A percentile compares a stretch with the other conserved stretches of the same genome.
Conservation (phyloP, 2,888 invertebrate species). For the Diarsia mendica region DNA sequence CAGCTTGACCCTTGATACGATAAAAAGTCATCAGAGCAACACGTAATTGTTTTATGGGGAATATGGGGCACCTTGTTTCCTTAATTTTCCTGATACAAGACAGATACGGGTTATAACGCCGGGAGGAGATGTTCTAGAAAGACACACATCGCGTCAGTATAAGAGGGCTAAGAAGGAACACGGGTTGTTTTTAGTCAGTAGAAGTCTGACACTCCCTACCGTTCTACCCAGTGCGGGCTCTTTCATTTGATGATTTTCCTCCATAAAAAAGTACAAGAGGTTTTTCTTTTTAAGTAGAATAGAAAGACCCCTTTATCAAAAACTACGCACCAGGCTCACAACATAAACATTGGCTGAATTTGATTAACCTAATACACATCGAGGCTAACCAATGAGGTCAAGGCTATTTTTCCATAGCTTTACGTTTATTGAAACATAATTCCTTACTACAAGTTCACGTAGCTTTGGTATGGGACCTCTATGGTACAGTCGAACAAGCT, state of each 20-base stretch:
- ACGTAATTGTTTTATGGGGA: constrained; percentile 15
- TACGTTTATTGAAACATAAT: constrained; percentile 43
- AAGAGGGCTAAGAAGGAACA: too few relatives aligned
- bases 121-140: background rate
- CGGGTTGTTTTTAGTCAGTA: too few relatives aligned
- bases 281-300: too few relatives aligned
- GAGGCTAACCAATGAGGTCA: constrained; percentile 46
- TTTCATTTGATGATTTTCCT: too few relatives aligned
- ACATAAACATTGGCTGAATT: constrained; percentile 35
- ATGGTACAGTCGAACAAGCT: constrained; percentile 1
- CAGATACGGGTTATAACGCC: background rate
- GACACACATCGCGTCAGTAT: too few relatives aligned
- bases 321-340: constrained; percentile 13
- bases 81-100: background rate
- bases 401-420: constrained; percentile 45
- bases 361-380: constrained; percentile 49
- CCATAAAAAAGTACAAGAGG: too few relatives aligned
- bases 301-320: constrained; percentile 12
- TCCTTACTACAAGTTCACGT: constrained; percentile 34
- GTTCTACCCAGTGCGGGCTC: too few relatives aligned
- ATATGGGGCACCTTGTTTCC: background rate
- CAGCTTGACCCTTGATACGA: constrained; percentile 43
- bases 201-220: too few relatives aligned
- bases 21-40: constrained; percentile 40
- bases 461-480: constrained; percentile 30